phyloP scores from a whole-genome alignment of 2,113 vertebrate genomes.

The Fregetta grallaria region DNA sequence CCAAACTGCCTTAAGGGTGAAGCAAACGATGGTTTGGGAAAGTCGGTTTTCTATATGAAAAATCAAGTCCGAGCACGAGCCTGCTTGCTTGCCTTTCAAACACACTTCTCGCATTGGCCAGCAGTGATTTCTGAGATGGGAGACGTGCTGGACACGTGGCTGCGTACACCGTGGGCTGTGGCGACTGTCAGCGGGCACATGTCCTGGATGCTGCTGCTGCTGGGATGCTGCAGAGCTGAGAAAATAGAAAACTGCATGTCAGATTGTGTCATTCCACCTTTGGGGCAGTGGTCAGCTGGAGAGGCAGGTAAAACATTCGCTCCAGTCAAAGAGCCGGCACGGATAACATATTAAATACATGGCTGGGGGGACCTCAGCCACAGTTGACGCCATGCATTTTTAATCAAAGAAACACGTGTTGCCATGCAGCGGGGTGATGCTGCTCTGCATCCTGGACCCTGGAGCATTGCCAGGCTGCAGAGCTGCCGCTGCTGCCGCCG shows the following conservation, averaged over 20 bases:
- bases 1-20: background rate
- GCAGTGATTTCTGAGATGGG: background rate
- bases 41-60: background rate
- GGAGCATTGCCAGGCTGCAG: background rate
- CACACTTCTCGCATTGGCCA: background rate
- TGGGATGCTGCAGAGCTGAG: background rate
- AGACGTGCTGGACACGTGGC: fast-evolving
- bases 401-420: background rate
- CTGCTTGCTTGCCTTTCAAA: background rate
- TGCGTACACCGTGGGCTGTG: background rate
- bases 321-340: background rate
- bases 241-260: background rate
- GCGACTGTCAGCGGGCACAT: fast-evolving
- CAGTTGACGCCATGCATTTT: background rate
- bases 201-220: background rate
- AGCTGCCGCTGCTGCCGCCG: background rate
- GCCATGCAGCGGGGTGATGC: fast-evolving
- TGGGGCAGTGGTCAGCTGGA: background rate
- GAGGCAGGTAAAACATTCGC: background rate
- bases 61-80: background rate
- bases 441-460: background rate
- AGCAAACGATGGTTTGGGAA: background rate
- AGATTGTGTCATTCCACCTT: background rate
- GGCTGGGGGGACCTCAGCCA: background rate
- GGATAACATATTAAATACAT: background rate